Base-by-base conservation (phyloP, 2,113 vertebrate species). In the Hippolais icterina region DNA sequence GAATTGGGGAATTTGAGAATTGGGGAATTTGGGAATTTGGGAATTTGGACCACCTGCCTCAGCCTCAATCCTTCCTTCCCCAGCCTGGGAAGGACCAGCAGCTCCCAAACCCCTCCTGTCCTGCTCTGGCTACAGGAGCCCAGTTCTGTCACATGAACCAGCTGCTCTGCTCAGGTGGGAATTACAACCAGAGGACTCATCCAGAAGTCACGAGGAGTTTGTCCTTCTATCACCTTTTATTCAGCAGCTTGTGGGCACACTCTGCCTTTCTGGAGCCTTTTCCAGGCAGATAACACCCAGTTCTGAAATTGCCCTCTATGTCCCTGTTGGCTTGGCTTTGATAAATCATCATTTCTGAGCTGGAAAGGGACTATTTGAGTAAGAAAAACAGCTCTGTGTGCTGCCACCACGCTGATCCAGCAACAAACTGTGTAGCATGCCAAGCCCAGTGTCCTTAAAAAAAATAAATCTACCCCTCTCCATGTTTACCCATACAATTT, bases 171-270 rank as follows among this genome's bases (percentile, higher is more conserved):
- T 92, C 54, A 6, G 42, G 33, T 35, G 42, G 90, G 88, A 93
- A 60, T 64, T 50, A 22, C 63, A 85, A 50, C 59, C 70, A 57
- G 49, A 91, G 91, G 86, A 80, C 47, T 71, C 87, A 79, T 50
- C 91, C 63, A 28, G 90, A 66, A 84, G 22, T 85, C 89, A 88
- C 89, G 92, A 60, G 93, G 81, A 95, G 93, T 92, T 96, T 96
- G 94, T 86, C 92, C 94, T 89, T 91, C 97, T 95, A 97, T 98
- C 96, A 96, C 94, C 96, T 96, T 97, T 97, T 97, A 93, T 96
- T 96, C 93, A 97, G 97, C 90, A 76, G 89, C 86, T 95, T 56
- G 95, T 90, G 96, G 89, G 97, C 96, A 96, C 97, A 96, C 94
- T 87, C 97, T 97, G 96, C 95, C 87, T 94, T 86, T 93, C 87